phyloP scores from a whole-genome alignment of 2,113 vertebrate genomes.

The Dromas ardeola region DNA sequence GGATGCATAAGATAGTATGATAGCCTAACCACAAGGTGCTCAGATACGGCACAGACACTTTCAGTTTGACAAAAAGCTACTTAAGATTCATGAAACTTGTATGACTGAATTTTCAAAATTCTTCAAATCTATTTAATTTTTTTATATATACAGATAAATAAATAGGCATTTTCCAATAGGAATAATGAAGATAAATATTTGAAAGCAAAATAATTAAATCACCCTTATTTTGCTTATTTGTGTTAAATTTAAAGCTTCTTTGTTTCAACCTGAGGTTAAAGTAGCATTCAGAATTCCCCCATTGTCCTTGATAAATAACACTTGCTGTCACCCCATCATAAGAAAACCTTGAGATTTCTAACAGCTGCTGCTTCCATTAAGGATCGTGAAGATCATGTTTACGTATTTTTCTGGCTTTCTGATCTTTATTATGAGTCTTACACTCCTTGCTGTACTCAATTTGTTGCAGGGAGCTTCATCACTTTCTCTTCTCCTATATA shows the following conservation, averaged over 20 bases:
- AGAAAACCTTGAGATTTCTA: neutral
- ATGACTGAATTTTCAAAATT: neutral
- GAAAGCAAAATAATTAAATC: neutral
- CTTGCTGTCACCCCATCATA: neutral
- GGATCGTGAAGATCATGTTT: neutral
- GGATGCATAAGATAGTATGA: neutral
- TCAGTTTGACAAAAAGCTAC: neutral
- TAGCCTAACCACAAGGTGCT: neutral
- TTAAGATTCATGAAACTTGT: neutral
- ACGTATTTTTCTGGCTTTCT: neutral
- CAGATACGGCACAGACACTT: neutral
- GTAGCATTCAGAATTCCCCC: neutral
- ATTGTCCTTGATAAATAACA: conserved; percentile 10
- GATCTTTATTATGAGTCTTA: neutral
- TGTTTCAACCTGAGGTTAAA: neutral
- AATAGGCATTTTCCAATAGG: neutral
- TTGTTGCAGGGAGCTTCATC: neutral
- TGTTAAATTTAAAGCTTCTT: neutral
- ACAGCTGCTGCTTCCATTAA: neutral
- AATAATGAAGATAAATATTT: neutral
- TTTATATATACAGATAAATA: neutral
- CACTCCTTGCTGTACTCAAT: neutral
- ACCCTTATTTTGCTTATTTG: neutral
- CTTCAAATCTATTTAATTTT: neutral
- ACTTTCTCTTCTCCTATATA: neutral